Evolutionary conservation across 2,113 vertebrate species (phyloP).

Genomic region (Hemicordylus capensis): DNA sequence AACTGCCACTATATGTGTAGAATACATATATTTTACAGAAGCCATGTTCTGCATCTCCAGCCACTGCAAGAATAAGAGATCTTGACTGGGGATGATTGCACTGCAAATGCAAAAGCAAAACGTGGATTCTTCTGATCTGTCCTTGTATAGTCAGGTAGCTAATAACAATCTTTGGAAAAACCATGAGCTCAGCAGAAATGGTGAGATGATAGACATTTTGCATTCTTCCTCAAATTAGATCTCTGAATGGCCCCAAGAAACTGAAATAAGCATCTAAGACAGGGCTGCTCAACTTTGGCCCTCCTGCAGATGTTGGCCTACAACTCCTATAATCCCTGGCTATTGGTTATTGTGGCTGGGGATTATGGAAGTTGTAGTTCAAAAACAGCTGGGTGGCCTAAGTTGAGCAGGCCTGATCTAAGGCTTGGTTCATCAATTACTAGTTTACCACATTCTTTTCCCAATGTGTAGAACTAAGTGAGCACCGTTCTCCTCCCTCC

Average conservation of each 20-base stretch:
- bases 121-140: constrained; percentile 17
- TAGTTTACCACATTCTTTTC: background rate
- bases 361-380: too few relatives aligned
- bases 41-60: constrained; percentile 37
- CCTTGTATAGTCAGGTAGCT: background rate
- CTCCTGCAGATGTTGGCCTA: too few relatives aligned
- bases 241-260: background rate
- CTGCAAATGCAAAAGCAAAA: constrained; percentile 24
- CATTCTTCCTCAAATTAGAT: background rate
- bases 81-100: background rate
- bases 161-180: background rate
- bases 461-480: background rate
- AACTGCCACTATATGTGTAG: constrained; percentile 35
- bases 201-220: background rate
- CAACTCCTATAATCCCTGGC: too few relatives aligned
- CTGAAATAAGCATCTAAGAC: background rate
- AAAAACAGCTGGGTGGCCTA: too few relatives aligned
- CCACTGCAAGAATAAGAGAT: constrained; percentile 24
- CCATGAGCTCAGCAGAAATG: background rate
- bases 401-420: too few relatives aligned
- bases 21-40: background rate
- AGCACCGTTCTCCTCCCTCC: background rate
- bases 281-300: too few relatives aligned
- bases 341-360: too few relatives aligned
- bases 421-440: background rate